These are phyloP conservation scores for Glareola pratincola DNA, from an alignment of 2,113 vertebrate genomes.

Conservation along the genomic window DNA sequence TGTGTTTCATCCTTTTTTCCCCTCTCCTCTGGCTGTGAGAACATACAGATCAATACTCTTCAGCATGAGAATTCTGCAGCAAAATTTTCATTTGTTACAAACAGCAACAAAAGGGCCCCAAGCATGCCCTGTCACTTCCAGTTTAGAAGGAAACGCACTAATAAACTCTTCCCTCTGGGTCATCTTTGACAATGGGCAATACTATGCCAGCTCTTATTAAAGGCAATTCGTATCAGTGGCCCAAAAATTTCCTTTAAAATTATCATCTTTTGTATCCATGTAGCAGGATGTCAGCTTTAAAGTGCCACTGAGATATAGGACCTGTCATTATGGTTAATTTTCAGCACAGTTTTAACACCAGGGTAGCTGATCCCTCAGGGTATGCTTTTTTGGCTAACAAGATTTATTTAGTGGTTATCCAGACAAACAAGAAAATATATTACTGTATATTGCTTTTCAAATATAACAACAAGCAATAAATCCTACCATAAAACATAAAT, in stretches of 20 bases:
- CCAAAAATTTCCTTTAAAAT: conserved; percentile 91
- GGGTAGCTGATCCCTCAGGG: conserved; percentile 62
- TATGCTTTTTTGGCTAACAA: conserved; percentile 71
- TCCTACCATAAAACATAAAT: conserved; percentile 17
- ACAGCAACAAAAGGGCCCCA: conserved; percentile 76
- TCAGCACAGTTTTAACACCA: conserved; percentile 76
- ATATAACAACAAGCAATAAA: conserved; percentile 49
- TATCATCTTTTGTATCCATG: conserved; percentile 82
- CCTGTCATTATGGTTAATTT: conserved; percentile 86
- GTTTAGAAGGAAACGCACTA: conserved; percentile 82
- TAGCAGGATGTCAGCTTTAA: conserved; percentile 86
- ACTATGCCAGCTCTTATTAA: conserved; percentile 88
- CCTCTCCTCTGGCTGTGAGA: conserved; percentile 57
- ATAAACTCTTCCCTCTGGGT: conserved; percentile 86
- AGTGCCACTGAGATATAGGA: conserved; percentile 81
- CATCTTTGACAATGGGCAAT: conserved; percentile 83
- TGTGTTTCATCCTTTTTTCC: conserved; percentile 17
- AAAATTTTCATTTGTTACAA: conserved; percentile 82
- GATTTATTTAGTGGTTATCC: conserved; percentile 76
- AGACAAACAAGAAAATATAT: conserved; percentile 72
- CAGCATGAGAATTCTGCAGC: conserved; percentile 68
- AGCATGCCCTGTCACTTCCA: conserved; percentile 82
- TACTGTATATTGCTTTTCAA: conserved; percentile 62
- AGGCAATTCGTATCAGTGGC: conserved; percentile 83
- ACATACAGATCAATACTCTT: conserved; percentile 78